Percentiles rank a stretch among this genome's conserved stretches.
Evolutionary conservation across 2,113 vertebrate species (phyloP).

Genomic region (Sylvietta virens): DNA sequence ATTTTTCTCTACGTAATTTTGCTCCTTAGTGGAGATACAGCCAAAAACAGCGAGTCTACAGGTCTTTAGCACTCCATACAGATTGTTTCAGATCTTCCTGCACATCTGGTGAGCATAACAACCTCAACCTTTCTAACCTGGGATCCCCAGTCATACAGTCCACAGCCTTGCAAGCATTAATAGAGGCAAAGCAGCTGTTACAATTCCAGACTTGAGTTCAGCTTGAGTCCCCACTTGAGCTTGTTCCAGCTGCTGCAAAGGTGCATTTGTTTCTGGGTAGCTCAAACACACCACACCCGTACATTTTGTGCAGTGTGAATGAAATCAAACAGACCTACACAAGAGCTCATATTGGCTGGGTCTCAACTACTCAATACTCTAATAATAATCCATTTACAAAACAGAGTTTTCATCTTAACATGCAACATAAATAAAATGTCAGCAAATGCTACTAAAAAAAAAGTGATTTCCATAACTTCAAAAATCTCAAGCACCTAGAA

Average conservation of each 20-base stretch:
- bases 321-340: not conserved
- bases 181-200: not conserved
- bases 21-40: not conserved
- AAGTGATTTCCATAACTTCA: not conserved
- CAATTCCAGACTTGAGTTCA: not conserved
- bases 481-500: not conserved
- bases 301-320: not conserved
- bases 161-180: not conserved
- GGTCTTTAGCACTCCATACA: not conserved
- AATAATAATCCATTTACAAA: not conserved
- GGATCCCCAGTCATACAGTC: not conserved
- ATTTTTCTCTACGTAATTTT: not conserved
- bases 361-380: not conserved
- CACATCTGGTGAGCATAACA: not conserved
- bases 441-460: not conserved
- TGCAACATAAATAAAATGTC: not conserved
- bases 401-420: not conserved
- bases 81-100: not conserved
- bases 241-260: not conserved
- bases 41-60: not conserved
- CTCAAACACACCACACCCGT: not conserved
- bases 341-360: not conserved
- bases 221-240: not conserved
- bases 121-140: not conserved
- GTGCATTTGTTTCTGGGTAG: not conserved